Evolutionary conservation across 2,888 invertebrate genomes (phyloP), one percentile per base, ranked within the genome.

Genomic region (Epinotia demarniana): DNA sequence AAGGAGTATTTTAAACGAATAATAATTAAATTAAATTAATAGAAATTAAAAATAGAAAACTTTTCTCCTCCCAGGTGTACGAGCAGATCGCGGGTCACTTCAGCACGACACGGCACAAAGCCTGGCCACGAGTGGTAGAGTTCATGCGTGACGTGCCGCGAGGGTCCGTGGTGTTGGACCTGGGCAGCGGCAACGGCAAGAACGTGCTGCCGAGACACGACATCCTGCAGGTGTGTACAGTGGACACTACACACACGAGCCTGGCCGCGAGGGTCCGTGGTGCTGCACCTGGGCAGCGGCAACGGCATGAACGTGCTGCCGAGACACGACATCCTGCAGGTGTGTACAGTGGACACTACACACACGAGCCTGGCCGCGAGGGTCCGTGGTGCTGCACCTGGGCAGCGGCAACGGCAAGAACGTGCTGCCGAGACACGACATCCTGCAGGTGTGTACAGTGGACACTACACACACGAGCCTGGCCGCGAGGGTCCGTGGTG

Each of bases 151-250:
- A 91, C 6, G 95, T 98, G 78, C 87, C 95, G 0, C 75, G 88
- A 0, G 97, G 97, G 0, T 95, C 97, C 1, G 86, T 98, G 12
- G 86, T 99, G 16, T 86, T 99, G 5, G 99, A 99, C 90, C 96
- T 99, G 55, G 99, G 99, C 8, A 99, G 99, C 89, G 99, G 99
- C 12, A 99, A 99, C 94, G 99, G 99, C 58, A 99, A 99, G 95
- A 99, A 99, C 90, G 95, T 99, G 73, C 95, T 96, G 70, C 85
- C 91, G 2, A 95, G 96, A 79, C 83, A 87, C 53, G 91, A 95
- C 78, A 92, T 96, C 69, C 90, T 95, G 80, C 95, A 96, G 93
- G 97, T 97, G 87, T 61, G 73, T 73, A 33, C 8, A 1, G 13
- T n/a, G 16, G 49, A 33, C 33, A 33, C 33, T 33, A 33, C 33